phyloP scores from a whole-genome alignment of 2,888 invertebrate species.

The Synanthedon tipuliformis region DNA sequence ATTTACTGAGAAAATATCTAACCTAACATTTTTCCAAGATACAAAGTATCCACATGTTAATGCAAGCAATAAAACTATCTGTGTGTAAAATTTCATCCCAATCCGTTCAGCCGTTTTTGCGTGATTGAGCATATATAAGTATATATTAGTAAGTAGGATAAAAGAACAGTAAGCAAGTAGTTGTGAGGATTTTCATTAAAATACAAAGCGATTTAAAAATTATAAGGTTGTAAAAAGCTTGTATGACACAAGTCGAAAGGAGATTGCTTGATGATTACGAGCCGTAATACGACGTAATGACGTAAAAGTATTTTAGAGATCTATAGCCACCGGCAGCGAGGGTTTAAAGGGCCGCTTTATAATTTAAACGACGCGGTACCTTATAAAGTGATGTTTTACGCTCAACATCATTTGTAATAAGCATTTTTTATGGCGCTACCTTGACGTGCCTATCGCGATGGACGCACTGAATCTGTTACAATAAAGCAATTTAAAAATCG shows the following conservation, averaged over 20 bases:
- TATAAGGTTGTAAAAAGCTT: slow-evolving; percentile 14
- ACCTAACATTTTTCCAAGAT: no score
- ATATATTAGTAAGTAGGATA: no score
- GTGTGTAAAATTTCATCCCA: no score
- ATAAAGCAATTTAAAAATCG: not conserved
- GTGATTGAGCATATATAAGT: no score
- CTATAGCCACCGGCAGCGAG: not conserved
- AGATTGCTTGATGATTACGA: slow-evolving; percentile 26
- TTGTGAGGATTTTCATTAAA: no score
- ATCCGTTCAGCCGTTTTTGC: no score
- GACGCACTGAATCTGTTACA: not conserved
- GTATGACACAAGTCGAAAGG: slow-evolving; percentile 20
- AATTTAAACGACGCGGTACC: slow-evolving; percentile 17
- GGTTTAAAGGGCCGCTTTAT: slow-evolving; percentile 6
- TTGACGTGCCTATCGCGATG: not conserved
- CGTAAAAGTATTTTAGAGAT: slow-evolving; percentile 25
- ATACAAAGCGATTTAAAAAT: not conserved
- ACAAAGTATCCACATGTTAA: no score
- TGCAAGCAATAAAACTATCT: no score
- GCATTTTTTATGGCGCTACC: slow-evolving; percentile 1
- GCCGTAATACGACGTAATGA: slow-evolving; percentile 22
- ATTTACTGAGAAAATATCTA: no score
- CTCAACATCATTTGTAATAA: slow-evolving; percentile 6
- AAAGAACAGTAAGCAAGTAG: no score
- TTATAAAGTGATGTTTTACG: slow-evolving; percentile 10